Percentiles rank a stretch among this genome's conserved stretches.
Conservation (phyloP, 2,113 vertebrate genomes). For the Boleophthalmus pectinirostris region DNA sequence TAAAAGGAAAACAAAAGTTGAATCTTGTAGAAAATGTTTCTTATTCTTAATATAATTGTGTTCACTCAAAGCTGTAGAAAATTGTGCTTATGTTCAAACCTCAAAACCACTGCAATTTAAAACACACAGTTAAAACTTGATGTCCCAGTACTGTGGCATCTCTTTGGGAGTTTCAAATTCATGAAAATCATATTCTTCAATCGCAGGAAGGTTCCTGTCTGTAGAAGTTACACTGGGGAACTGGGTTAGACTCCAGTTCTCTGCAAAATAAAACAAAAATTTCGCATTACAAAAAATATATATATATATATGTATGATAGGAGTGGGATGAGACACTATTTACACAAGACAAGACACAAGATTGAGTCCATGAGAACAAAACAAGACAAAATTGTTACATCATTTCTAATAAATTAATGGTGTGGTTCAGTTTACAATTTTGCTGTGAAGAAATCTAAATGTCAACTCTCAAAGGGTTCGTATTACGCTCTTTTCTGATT, state of each 20-base stretch:
- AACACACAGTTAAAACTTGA: conserved; percentile 63
- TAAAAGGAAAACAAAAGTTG: background rate
- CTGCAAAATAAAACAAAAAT: conserved; percentile 31
- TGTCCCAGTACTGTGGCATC: conserved; percentile 64
- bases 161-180: conserved; percentile 50
- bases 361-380: no score
- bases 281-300: background rate
- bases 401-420: background rate
- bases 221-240: conserved; percentile 17
- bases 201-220: conserved; percentile 21
- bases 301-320: background rate
- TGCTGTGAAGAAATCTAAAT: no score
- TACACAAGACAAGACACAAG: background rate
- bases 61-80: background rate
- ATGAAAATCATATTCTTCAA: conserved; percentile 20
- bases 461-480: no score
- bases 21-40: no score
- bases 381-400: background rate
- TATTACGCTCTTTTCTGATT: no score
- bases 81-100: conserved; percentile 27
- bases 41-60: background rate
- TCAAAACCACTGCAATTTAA: conserved; percentile 15
- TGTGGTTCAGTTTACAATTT: no score
- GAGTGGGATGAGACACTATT: background rate
- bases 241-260: conserved; percentile 24